Evolutionary conservation across 37 sponge, comb jelly and placozoan species (phyloP).

Genomic region (Agelas oroides): DNA sequence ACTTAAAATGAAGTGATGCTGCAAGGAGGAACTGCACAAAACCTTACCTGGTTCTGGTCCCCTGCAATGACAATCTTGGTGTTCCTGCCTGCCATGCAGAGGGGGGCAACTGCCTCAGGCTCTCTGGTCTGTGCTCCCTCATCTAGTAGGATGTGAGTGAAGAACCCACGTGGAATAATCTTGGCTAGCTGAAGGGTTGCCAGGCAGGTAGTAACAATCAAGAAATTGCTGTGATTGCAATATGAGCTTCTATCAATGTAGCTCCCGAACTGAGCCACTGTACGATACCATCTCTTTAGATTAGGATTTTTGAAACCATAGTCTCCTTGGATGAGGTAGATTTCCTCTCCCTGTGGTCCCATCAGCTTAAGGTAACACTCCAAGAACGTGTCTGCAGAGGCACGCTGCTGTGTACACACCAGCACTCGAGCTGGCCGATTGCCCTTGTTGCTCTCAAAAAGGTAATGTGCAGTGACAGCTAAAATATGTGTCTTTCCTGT

Average conservation of each 20-base stretch:
- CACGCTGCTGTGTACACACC: conserved; percentile 43
- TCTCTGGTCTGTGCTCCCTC: conserved; percentile 72
- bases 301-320: not conserved
- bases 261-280: not conserved
- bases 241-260: not conserved
- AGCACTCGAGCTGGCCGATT: conserved; percentile 20
- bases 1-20: no score
- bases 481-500: conserved; percentile 66
- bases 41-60: conserved; percentile 62
- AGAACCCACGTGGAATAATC: conserved; percentile 26
- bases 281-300: not conserved
- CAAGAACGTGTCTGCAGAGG: conserved; percentile 58
- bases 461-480: conserved; percentile 41
- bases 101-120: conserved; percentile 61
- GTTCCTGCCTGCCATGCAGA: conserved; percentile 32
- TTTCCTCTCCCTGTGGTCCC: not conserved
- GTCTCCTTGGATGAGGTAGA: not conserved
- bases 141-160: conserved; percentile 77
- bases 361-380: not conserved
- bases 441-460: not conserved
- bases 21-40: no score
- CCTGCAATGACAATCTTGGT: conserved; percentile 74
- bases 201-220: conserved; percentile 41
- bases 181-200: not conserved
- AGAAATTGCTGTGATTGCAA: not conserved